Evolutionary conservation across 2,113 vertebrate genomes (phyloP), one percentile per base, ranked within the genome.

Genomic region (Serinus canaria): DNA sequence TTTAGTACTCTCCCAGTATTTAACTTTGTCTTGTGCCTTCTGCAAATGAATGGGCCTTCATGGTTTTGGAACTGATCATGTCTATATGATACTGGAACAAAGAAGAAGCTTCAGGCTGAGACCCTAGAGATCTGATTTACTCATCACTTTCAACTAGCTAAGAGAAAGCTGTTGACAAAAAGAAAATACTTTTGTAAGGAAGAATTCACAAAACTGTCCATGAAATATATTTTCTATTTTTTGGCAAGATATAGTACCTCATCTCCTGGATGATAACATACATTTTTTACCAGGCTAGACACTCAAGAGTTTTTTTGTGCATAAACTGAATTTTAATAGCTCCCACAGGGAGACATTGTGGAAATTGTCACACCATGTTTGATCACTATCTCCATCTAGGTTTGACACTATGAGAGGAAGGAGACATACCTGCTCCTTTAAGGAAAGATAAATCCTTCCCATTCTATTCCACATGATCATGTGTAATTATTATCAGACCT

Each of bases 301-400:
- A 83, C 25, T 91, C 31, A 66, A 66, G 53, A 35, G 10, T 28
- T 68, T 82, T 90, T 90, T 87, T 87, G 19, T 86, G 23, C 52
- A 21, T 86, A 91, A 91, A 22, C 43, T 86, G 79, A 90, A 85
- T 90, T 93, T 90, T 94, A 96, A 95, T 90, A 88, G 50, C 55
- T 95, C 72, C 79, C 87, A 95, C 25, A 89, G 89, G 81, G 87
- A 94, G 63, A 60, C 12, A 52, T 25, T 77, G 52, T 0, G 0
- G 55, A 89, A 94, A 85, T 74, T 79, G 82, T 91, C 87, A 79
- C 46, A 80, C 78, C n/a, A 41, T 80, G 91, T 95, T 95, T 95
- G 92, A 96, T 94, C 78, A 67, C 83, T 83, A 11, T 73, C 84
- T 94, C 58, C 87, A 59, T 90, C 70, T 67, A 76, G 47, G 13